These are phyloP conservation scores for Lophotis ruficrista DNA, from an alignment of 2,113 vertebrate genomes.

Conservation along the genomic window DNA sequence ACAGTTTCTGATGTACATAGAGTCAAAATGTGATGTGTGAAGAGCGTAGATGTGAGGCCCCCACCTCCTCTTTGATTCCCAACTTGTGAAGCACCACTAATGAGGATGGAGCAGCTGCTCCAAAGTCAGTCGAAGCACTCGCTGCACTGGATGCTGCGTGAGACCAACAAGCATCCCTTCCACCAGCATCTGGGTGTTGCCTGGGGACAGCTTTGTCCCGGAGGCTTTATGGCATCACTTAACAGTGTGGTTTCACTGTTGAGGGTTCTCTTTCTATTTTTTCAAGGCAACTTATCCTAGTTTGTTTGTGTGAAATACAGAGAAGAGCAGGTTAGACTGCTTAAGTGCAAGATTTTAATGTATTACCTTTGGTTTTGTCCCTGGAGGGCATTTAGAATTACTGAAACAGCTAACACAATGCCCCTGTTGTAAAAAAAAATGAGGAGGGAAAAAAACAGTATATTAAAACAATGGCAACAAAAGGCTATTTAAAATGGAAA, in stretches of 20 bases:
- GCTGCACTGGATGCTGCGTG: background rate
- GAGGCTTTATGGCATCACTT: background rate
- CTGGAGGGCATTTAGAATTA: slow-evolving; percentile 74
- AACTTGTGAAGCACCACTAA: accelerated
- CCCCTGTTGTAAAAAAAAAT: slow-evolving; percentile 72
- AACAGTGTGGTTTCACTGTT: background rate
- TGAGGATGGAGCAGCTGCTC: background rate
- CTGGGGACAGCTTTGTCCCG: background rate
- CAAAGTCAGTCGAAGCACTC: accelerated
- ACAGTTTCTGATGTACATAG: background rate
- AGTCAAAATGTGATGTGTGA: background rate
- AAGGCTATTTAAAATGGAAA: background rate
- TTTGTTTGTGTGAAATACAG: background rate
- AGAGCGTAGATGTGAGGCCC: background rate
- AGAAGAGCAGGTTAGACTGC: background rate
- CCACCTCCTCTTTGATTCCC: no score
- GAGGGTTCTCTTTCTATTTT: background rate
- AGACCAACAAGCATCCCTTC: background rate
- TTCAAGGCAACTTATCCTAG: background rate
- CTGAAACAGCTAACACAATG: slow-evolving; percentile 76
- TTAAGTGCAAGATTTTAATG: background rate
- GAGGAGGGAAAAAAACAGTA: background rate
- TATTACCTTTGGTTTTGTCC: slow-evolving; percentile 83
- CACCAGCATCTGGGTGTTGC: background rate
- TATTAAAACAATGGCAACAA: background rate